Base-by-base conservation (phyloP, 2,113 vertebrate species). In the Vulpes lagopus region DNA sequence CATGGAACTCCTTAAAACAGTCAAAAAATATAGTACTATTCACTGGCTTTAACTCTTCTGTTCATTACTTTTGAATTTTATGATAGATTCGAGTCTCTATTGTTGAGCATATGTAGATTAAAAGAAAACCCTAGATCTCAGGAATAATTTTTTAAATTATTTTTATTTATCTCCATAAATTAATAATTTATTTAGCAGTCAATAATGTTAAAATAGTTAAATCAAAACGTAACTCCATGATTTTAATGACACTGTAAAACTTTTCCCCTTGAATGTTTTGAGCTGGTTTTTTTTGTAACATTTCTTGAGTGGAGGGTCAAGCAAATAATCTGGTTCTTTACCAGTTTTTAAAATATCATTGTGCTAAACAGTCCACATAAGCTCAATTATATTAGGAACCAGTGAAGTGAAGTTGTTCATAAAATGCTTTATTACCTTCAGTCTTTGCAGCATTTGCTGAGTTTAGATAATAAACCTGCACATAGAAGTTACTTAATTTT, bases 361-460 rank as follows among this genome's bases (percentile, higher is more conserved):
- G 79, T 98, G 92, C 94, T 97, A 97, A 98, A 83, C 65, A 98
- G 87, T 95, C 92, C 95, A 97, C 82, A 96, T 98, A 98, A 98
- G 98, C 95, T 98, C 91, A 78, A 96, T 98, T 98, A 97, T 96
- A 96, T 98, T 98, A 98, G 93, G 74, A 98, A 97, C 0, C 51
- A 96, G 82, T 14, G 15, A 98, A 98, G 95, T 98, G 94, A 98
- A 98, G 95, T 98, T 98, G 97, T 98, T 98, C 98, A 98, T 99
- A 98, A 99, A 98, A 98, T 86, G 79, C 97, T 98, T 98, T 98
- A 98, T 98, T 98, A 98, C 76, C 95, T 96, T 98, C 91, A 91
- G 96, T 98, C 97, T 98, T 98, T 96, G 89, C 92, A 62, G 96
- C 95, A 96, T 98, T 98, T 98, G 97, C 97, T 92, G 92, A 98